phyloP scores from a whole-genome alignment of 2,113 vertebrate species.

The Spermophilus dauricus region DNA sequence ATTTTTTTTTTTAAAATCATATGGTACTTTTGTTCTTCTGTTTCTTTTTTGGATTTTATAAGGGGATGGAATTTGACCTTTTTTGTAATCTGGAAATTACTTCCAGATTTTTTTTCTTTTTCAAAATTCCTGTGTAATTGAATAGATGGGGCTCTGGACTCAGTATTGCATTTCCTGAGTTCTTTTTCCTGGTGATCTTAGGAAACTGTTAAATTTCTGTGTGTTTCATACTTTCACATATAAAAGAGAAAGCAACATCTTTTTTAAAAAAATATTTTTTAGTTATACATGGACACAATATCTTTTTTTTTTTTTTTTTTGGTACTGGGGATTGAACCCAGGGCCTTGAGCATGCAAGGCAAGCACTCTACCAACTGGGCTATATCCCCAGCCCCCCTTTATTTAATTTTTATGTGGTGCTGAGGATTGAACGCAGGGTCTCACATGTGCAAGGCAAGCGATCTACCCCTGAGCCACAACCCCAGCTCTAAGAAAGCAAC shows the following conservation, averaged over 20 bases:
- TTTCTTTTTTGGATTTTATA: background rate
- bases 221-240: background rate
- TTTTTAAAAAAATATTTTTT: background rate
- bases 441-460: too few relatives aligned
- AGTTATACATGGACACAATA: too few relatives aligned
- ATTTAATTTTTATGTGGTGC: too few relatives aligned
- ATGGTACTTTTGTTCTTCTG: background rate
- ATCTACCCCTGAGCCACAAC: too few relatives aligned
- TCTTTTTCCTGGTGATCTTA: background rate
- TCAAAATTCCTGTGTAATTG: background rate
- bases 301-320: too few relatives aligned
- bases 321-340: too few relatives aligned
- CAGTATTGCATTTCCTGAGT: background rate
- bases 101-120: slow-evolving; percentile 1
- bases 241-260: background rate
- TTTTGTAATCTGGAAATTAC: background rate
- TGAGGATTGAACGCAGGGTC: too few relatives aligned
- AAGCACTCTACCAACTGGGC: too few relatives aligned
- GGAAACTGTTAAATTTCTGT: background rate
- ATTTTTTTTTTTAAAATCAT: background rate
- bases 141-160: background rate
- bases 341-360: too few relatives aligned
- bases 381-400: too few relatives aligned
- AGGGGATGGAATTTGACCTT: background rate
- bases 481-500: background rate